phyloP scores from a whole-genome alignment of 2,113 vertebrate species.

The Pygoscelis adeliae region DNA sequence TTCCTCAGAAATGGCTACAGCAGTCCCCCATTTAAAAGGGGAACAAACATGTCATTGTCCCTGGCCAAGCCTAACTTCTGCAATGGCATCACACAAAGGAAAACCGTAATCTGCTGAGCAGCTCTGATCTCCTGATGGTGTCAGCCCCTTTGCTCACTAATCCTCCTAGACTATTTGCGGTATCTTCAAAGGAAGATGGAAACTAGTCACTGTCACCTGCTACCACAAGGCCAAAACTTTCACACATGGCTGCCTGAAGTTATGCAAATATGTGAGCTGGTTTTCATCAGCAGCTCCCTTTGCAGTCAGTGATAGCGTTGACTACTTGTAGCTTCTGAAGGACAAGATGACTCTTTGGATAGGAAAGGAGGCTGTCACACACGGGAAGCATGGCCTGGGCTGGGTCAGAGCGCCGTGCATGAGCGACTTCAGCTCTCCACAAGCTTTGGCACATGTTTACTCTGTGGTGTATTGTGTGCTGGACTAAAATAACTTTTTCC shows the following conservation, averaged over 20 bases:
- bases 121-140: neutral
- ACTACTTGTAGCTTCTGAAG: neutral
- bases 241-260: neutral
- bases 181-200: neutral
- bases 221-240: neutral
- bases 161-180: neutral
- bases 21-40: neutral
- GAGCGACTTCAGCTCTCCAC: neutral
- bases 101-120: neutral
- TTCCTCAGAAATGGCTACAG: neutral
- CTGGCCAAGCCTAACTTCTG: neutral
- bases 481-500: neutral
- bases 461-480: neutral
- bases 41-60: neutral
- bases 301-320: neutral
- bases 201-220: neutral
- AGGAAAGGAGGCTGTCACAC: neutral
- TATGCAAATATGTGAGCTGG: neutral
- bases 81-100: neutral
- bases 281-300: neutral
- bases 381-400: neutral
- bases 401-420: accelerated
- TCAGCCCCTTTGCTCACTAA: neutral
- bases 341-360: neutral
- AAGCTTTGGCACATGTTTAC: neutral